Conservation (phyloP, 1,140 invertebrate species). For the Drosophila simulans region DNA sequence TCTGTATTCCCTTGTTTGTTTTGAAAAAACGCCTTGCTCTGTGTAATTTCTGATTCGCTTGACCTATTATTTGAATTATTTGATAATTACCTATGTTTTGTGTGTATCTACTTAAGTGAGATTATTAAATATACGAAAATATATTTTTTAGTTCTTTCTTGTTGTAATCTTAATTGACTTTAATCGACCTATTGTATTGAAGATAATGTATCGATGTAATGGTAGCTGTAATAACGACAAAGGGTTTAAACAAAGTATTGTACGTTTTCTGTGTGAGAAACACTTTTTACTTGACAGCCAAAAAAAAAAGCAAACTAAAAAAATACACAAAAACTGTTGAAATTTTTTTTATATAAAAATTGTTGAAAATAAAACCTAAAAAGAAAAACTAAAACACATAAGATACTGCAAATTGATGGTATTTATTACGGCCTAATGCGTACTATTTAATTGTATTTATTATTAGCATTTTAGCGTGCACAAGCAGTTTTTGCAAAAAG, state of each 20-base stretch:
- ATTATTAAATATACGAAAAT: conserved; percentile 64
- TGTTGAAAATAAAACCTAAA: conserved; percentile 52
- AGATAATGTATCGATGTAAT: conserved; percentile 48
- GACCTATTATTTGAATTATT: conserved; percentile 25
- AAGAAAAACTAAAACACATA: conserved; percentile 26
- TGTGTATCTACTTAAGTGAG: conserved; percentile 74
- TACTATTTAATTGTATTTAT: conserved; percentile 79
- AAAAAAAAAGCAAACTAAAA: conserved; percentile 48
- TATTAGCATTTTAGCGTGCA: conserved; percentile 74
- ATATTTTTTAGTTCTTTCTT: conserved; percentile 65
- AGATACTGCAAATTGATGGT: conserved; percentile 77
- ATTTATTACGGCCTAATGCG: conserved; percentile 74
- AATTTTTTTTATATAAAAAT: conserved; percentile 82
- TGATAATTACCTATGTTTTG: conserved; percentile 38
- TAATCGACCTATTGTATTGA: conserved; percentile 59
- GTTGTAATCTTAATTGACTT: conserved; percentile 71
- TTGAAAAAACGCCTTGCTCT: conserved; percentile 64
- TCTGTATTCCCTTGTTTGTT: conserved; percentile 46
- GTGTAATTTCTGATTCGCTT: conserved; percentile 50
- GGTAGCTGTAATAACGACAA: conserved; percentile 61
- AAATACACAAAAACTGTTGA: conserved; percentile 63
- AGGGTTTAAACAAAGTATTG: conserved; percentile 65
- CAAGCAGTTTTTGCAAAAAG: conserved; percentile 42
- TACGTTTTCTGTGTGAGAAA: conserved; percentile 77
- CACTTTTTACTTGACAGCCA: conserved; percentile 80